Evolutionary conservation across 1,140 invertebrate species (phyloP).

Genomic region (Laupala kohalensis): DNA sequence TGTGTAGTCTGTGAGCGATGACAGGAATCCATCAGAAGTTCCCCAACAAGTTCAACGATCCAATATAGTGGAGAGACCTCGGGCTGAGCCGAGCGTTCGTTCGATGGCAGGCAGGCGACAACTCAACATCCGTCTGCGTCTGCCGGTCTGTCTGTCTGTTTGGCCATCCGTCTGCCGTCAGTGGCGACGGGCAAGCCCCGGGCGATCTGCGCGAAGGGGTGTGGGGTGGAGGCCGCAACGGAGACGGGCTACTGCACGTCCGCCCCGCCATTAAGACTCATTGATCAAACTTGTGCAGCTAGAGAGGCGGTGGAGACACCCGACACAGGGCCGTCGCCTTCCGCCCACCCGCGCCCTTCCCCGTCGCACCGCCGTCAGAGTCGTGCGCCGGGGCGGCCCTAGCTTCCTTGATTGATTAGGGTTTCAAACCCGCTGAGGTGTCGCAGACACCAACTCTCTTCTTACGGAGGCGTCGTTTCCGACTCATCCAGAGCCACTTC

Average conservation of each 20-base stretch:
- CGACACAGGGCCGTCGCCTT: not conserved
- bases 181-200: not conserved
- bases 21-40: not conserved
- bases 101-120: too few relatives aligned
- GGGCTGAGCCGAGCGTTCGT: not conserved
- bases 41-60: not conserved
- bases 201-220: too few relatives aligned
- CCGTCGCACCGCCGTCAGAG: too few relatives aligned
- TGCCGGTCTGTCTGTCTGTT: not conserved
- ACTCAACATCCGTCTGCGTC: not conserved
- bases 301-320: not conserved
- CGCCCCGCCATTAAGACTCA: not conserved
- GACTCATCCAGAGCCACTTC: not conserved
- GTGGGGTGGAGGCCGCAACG: not conserved
- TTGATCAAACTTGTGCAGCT: not conserved
- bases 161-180: not conserved
- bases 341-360: too few relatives aligned
- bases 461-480: not conserved
- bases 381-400: not conserved
- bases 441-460: not conserved
- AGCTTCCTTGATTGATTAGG: not conserved
- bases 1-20: not conserved
- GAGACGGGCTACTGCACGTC: not conserved
- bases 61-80: not conserved
- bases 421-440: not conserved